These are phyloP conservation scores for Ennomos fuscantarius DNA, from an alignment of 2,888 invertebrate species.

Conservation along the genomic window DNA sequence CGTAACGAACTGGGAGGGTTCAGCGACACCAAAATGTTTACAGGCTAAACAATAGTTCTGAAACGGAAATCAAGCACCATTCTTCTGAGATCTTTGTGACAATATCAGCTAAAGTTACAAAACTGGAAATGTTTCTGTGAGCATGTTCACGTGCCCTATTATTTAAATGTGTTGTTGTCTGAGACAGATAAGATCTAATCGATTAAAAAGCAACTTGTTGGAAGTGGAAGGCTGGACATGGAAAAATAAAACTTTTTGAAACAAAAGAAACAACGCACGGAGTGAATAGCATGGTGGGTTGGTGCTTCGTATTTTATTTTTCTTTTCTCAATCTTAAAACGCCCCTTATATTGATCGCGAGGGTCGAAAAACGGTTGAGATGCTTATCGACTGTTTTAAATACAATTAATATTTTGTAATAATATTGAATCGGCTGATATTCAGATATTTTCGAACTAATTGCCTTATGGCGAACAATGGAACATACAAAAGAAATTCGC, in stretches of 20 bases:
- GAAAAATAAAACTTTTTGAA: constrained; percentile 25
- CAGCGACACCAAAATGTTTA: no score
- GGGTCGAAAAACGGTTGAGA: constrained; percentile 59
- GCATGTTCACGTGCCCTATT: not conserved
- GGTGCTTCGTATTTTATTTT: constrained; percentile 54
- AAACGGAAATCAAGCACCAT: no score
- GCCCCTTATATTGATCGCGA: constrained; percentile 61
- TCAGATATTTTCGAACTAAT: constrained; percentile 63
- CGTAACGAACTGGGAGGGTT: no score
- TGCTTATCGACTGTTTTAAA: constrained; percentile 64
- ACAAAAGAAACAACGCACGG: constrained; percentile 30
- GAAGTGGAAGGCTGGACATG: constrained; percentile 11
- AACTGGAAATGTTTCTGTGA: no score
- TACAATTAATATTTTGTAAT: constrained; percentile 66
- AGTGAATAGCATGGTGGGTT: constrained; percentile 24
- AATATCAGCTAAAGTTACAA: no score
- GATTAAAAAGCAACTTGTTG: constrained; percentile 18
- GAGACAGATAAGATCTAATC: constrained; percentile 24
- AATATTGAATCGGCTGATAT: constrained; percentile 59
- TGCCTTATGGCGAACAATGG: constrained; percentile 64
- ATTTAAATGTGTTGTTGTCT: constrained; percentile 14
- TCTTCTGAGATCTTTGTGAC: no score
- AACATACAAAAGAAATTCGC: constrained; percentile 54
- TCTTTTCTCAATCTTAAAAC: constrained; percentile 61
- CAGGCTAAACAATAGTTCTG: no score